Conservation (phyloP, 2,888 invertebrate species). For the Orthosia gothica region DNA sequence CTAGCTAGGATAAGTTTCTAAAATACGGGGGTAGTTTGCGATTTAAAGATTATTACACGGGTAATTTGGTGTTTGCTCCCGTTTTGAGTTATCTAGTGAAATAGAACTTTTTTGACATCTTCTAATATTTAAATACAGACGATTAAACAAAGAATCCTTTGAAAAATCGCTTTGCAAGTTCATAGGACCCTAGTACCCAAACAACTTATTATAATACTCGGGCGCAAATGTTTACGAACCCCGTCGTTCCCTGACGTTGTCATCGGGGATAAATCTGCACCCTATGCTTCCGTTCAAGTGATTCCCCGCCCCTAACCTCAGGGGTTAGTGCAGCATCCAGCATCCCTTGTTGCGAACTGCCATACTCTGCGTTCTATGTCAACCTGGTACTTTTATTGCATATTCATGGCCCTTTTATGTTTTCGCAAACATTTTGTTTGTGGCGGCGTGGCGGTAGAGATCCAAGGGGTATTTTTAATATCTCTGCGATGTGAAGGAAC, state of each 20-base stretch:
- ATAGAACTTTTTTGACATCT: background rate
- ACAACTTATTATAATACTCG: constrained; percentile 55
- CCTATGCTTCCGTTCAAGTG: constrained; percentile 72
- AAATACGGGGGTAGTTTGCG: background rate
- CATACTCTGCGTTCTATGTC: constrained; percentile 79
- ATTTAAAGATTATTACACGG: background rate
- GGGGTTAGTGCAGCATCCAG: constrained; percentile 87
- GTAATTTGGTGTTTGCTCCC: background rate
- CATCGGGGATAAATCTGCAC: constrained; percentile 75
- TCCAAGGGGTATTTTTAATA: constrained; percentile 41
- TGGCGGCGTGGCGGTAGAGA: constrained; percentile 35
- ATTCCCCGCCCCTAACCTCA: constrained; percentile 81
- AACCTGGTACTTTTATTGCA: constrained; percentile 90
- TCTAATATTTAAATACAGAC: constrained; percentile 8
- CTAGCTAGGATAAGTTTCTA: background rate
- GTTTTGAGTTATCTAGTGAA: background rate
- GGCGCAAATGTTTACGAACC: constrained; percentile 68
- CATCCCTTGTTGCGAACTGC: constrained; percentile 87
- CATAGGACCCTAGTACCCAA: constrained; percentile 11
- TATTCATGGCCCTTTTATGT: constrained; percentile 83
- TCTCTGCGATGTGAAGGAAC: constrained; percentile 7
- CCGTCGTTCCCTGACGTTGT: constrained; percentile 61
- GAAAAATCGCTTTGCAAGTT: constrained; percentile 30
- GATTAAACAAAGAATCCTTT: constrained; percentile 17
- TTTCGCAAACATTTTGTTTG: constrained; percentile 80